A percentile compares a stretch with the other conserved stretches of the same genome.
Conservation (phyloP, 30 jellyfish, hydroid and myxozoan genomes). For the Pelagia noctiluca region DNA sequence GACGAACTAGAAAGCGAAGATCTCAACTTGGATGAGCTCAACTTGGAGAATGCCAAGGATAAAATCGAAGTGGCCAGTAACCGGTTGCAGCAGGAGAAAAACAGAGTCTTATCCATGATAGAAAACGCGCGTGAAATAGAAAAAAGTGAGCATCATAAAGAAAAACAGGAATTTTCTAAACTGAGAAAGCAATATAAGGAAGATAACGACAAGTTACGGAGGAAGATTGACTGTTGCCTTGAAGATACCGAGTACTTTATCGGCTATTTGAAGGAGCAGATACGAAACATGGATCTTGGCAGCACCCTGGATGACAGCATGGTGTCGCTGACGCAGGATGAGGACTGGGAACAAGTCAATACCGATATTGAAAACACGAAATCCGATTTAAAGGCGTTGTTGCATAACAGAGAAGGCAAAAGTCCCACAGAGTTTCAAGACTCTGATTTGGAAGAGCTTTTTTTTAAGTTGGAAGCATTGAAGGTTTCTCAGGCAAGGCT, state of each 20-base stretch:
- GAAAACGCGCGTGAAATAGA: constrained; percentile 14
- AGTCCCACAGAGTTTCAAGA: constrained; percentile 19
- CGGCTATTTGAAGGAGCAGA: neutral
- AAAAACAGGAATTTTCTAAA: neutral
- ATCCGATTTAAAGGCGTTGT: constrained; percentile 14
- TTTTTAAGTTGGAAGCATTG: constrained; percentile 53
- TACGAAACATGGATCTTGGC: neutral
- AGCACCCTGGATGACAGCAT: neutral
- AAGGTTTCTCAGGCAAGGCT: constrained; percentile 30
- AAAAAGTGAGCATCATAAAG: constrained; percentile 1
- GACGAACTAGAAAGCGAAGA: neutral
- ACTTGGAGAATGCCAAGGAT: constrained; percentile 25
- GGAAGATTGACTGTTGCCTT: constrained; percentile 1
- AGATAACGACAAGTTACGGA: neutral
- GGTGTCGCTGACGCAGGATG: neutral
- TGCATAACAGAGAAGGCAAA: constrained; percentile 23
- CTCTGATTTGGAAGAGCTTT: constrained; percentile 52
- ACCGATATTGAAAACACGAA: neutral
- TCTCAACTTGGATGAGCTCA: constrained; percentile 5
- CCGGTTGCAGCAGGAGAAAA: constrained; percentile 29
- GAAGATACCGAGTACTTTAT: neutral
- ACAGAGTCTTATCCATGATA: constrained; percentile 6
- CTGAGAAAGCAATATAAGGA: neutral
- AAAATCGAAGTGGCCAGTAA: constrained; percentile 12
- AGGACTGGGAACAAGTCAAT: constrained; percentile 23